Evolutionary conservation across 2,113 vertebrate species (phyloP).

Genomic region (Alexandromys fortis): DNA sequence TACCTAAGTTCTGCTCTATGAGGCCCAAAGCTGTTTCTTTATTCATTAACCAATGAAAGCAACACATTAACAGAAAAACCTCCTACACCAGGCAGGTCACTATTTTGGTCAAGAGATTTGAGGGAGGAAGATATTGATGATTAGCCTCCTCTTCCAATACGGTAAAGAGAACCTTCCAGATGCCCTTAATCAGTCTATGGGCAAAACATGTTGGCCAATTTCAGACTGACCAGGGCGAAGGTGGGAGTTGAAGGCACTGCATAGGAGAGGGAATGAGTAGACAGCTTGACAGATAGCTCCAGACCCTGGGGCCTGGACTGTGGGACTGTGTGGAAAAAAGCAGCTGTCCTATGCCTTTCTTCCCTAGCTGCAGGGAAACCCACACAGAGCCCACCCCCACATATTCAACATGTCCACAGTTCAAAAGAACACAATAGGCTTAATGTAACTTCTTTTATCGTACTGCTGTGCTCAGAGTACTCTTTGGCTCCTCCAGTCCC

Average conservation of each 20-base stretch:
- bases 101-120: background rate
- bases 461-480: background rate
- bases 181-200: background rate
- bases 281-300: background rate
- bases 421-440: background rate
- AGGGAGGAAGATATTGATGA: background rate
- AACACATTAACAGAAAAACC: too few species aligned
- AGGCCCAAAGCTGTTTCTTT: too few species aligned
- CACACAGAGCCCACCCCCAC: too few species aligned
- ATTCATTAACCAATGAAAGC: too few species aligned
- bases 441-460: too few species aligned
- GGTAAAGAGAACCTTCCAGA: background rate
- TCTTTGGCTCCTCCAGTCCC: fast-evolving
- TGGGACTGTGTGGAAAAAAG: background rate
- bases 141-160: background rate
- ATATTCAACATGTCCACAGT: background rate
- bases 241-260: background rate
- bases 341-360: background rate
- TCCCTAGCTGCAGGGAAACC: background rate
- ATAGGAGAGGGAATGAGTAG: background rate
- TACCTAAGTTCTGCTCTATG: too few species aligned
- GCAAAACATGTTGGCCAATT: background rate
- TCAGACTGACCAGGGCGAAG: background rate
- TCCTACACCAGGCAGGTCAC: too few species aligned
- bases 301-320: background rate